Evolutionary conservation across 1,140 invertebrate genomes (phyloP).

Genomic region (Diorhabda carinulata): DNA sequence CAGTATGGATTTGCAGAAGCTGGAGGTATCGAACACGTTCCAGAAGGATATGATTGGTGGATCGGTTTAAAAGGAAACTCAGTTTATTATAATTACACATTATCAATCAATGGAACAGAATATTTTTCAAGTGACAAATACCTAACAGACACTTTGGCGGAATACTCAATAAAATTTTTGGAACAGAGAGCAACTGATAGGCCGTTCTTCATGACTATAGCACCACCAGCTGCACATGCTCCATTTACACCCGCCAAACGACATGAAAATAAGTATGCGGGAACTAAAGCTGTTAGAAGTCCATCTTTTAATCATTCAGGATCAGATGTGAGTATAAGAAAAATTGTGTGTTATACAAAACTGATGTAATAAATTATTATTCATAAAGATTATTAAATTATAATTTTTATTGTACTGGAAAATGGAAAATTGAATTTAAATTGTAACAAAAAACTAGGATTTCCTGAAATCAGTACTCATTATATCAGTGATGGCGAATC

Average conservation of each 20-base stretch:
- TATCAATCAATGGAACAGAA: slow-evolving; percentile 76
- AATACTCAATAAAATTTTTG: slow-evolving; percentile 59
- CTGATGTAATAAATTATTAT: no score
- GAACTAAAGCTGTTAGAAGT: slow-evolving; percentile 60
- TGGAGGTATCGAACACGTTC: slow-evolving; percentile 63
- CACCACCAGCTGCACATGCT: slow-evolving; percentile 78
- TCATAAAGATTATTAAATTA: no score
- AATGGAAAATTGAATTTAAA: no score
- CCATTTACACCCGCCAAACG: slow-evolving; percentile 77
- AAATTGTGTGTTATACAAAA: no score
- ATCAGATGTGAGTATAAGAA: slow-evolving; percentile 43
- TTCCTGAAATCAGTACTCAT: no score
- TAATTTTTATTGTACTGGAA: no score
- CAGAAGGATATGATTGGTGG: slow-evolving; percentile 80
- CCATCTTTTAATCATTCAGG: slow-evolving; percentile 68
- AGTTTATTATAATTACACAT: slow-evolving; percentile 79
- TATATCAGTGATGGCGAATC: no score
- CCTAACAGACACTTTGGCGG: slow-evolving; percentile 76
- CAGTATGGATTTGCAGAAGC: slow-evolving; percentile 60
- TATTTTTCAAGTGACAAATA: slow-evolving; percentile 66
- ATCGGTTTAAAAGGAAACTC: slow-evolving; percentile 79
- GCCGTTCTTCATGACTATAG: slow-evolving; percentile 80
- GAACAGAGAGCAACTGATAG: slow-evolving; percentile 38
- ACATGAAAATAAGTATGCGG: slow-evolving; percentile 60
- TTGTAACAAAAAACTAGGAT: no score